Conservation (phyloP, 2,888 invertebrate species). For the Griposia aprilina region DNA sequence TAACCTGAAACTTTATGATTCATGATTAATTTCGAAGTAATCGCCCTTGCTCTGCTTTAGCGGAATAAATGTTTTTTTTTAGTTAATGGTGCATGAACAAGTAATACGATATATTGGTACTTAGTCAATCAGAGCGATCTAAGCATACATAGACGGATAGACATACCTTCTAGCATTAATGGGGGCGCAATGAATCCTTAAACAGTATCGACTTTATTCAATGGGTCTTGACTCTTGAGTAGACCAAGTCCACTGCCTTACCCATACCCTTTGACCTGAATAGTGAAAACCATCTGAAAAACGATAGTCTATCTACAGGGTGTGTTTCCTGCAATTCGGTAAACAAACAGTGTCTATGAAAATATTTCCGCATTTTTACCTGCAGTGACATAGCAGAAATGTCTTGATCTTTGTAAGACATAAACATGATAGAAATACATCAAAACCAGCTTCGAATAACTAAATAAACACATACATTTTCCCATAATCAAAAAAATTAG, state of each 20-base stretch:
- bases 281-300: background rate
- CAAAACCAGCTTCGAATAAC: background rate
- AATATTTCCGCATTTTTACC: background rate
- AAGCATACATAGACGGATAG: background rate
- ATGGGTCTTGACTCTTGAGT: background rate
- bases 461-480: background rate
- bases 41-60: slow-evolving; percentile 50
- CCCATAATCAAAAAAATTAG: background rate
- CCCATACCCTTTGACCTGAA: background rate
- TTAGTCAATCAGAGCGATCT: slow-evolving; percentile 33
- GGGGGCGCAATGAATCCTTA: slow-evolving; percentile 1
- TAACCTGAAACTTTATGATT: slow-evolving; percentile 49
- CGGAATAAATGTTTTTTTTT: slow-evolving; percentile 33
- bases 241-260: background rate
- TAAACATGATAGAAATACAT: too few species aligned
- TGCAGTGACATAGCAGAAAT: background rate
- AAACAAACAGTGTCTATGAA: background rate
- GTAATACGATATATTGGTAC: slow-evolving; percentile 25
- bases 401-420: background rate
- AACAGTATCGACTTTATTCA: slow-evolving; percentile 1
- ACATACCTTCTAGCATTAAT: background rate
- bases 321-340: background rate
- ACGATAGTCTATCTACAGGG: too few species aligned
- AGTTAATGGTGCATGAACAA: slow-evolving; percentile 44
- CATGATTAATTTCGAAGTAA: slow-evolving; percentile 43